Conservation (phyloP, 92 coral and sea anemone species). For the Diadumene lineata region DNA sequence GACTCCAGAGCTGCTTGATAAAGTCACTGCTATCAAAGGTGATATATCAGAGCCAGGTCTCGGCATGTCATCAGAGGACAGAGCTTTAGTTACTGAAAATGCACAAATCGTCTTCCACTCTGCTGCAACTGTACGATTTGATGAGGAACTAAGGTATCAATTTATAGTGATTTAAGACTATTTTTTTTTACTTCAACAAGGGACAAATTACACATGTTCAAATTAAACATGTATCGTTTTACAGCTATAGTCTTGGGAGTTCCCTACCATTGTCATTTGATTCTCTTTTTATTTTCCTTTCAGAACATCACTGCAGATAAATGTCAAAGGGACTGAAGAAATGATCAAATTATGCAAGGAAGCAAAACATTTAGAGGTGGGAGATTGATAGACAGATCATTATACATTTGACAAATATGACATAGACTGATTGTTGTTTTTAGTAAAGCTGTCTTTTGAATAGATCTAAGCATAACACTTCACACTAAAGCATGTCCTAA, state of each 20-base stretch:
- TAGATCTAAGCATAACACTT: no score
- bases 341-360: constrained; percentile 77
- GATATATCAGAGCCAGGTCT: constrained; percentile 88
- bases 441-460: no score
- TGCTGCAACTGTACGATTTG: constrained; percentile 98
- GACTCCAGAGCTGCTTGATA: constrained; percentile 56
- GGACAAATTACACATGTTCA: no score
- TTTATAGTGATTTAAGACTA: not conserved
- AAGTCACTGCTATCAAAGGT: constrained; percentile 72
- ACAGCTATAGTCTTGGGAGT: no score
- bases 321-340: constrained; percentile 83
- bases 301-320: constrained; percentile 78
- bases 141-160: constrained; percentile 84
- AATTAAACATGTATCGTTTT: no score
- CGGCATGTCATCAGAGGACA: constrained; percentile 84
- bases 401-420: no score
- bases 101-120: constrained; percentile 90
- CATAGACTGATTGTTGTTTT: no score
- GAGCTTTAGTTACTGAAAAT: constrained; percentile 61
- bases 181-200: no score
- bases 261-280: not conserved
- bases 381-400: no score
- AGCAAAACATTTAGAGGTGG: constrained; percentile 76
- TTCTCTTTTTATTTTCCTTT: not conserved
- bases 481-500: no score